Conservation (phyloP, 1,140 invertebrate species). For the Mya arenaria region DNA sequence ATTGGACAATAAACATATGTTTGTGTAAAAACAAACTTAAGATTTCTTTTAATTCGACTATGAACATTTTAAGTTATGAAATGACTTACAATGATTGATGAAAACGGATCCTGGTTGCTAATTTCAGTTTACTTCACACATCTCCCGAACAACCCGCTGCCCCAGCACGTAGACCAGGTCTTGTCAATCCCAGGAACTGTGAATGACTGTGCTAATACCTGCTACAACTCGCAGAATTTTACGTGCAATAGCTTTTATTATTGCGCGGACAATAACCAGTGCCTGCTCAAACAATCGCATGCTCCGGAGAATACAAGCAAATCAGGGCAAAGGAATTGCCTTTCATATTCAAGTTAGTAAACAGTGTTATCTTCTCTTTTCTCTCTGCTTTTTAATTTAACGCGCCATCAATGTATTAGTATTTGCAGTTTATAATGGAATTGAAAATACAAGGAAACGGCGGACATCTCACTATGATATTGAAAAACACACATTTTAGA, state of each 20-base stretch:
- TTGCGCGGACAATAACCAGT: background rate
- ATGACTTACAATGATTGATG: too few species aligned
- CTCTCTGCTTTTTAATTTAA: too few species aligned
- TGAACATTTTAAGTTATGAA: too few species aligned
- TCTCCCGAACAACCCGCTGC: background rate
- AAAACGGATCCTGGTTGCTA: background rate
- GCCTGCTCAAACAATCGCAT: conserved; percentile 1
- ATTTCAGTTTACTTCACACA: conserved; percentile 37
- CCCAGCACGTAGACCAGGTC: conserved; percentile 31
- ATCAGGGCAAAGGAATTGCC: background rate
- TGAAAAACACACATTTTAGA: too few species aligned
- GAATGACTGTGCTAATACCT: conserved; percentile 3
- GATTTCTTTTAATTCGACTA: too few species aligned
- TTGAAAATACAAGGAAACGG: too few species aligned
- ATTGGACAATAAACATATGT: too few species aligned
- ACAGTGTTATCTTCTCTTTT: too few species aligned
- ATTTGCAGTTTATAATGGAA: too few species aligned
- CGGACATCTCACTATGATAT: too few species aligned
- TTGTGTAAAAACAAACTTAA: too few species aligned
- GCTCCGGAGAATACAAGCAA: conserved; percentile 4
- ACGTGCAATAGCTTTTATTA: conserved; percentile 39
- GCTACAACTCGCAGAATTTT: background rate
- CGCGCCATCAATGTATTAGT: too few species aligned
- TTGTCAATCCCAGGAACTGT: background rate
- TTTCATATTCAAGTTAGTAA: conserved; percentile 37